Evolutionary conservation across 2,888 invertebrate species (phyloP).

Genomic region (Neria commutata): DNA sequence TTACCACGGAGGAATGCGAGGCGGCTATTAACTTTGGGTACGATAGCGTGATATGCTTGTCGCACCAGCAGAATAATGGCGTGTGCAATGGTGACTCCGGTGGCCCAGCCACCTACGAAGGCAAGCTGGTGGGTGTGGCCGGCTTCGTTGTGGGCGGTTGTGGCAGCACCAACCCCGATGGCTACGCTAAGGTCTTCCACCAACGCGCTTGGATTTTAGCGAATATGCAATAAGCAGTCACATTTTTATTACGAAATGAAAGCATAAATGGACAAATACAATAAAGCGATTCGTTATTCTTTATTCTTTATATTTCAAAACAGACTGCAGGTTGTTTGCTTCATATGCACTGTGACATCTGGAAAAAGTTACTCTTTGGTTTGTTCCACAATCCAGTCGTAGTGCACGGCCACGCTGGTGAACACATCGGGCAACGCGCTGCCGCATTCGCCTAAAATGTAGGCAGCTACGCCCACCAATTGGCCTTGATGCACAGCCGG

Average conservation of each 20-base stretch:
- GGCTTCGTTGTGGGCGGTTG: slow-evolving; percentile 50
- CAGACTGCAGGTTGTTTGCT: too few relatives aligned
- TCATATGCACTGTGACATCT: too few relatives aligned
- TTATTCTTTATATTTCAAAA: too few relatives aligned
- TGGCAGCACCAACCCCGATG: slow-evolving; percentile 48
- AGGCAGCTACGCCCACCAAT: slow-evolving; percentile 49
- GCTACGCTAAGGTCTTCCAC: slow-evolving; percentile 47
- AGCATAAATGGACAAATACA: too few relatives aligned
- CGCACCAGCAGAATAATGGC: slow-evolving; percentile 39
- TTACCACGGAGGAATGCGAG: slow-evolving; percentile 40
- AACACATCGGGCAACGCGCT: slow-evolving; percentile 47
- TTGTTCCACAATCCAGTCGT: slow-evolving; percentile 43
- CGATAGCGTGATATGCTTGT: slow-evolving; percentile 50
- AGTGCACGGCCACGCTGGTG: slow-evolving; percentile 41
- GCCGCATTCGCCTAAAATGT: slow-evolving; percentile 47
- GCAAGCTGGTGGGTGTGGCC: slow-evolving; percentile 52
- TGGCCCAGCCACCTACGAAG: slow-evolving; percentile 51
- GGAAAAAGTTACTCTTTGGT: too few relatives aligned
- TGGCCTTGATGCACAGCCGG: slow-evolving; percentile 44
- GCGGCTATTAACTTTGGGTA: slow-evolving; percentile 32
- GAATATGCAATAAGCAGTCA: slow-evolving; percentile 10
- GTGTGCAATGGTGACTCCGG: slow-evolving; percentile 57
- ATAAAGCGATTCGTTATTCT: too few relatives aligned
- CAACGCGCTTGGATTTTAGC: slow-evolving; percentile 43
- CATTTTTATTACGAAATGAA: too few relatives aligned